A percentile compares a stretch with the other conserved stretches of the same genome.
These are phyloP conservation scores for Agonopterix subpropinquella DNA, from an alignment of 2,888 invertebrate species.

Conservation along the genomic window DNA sequence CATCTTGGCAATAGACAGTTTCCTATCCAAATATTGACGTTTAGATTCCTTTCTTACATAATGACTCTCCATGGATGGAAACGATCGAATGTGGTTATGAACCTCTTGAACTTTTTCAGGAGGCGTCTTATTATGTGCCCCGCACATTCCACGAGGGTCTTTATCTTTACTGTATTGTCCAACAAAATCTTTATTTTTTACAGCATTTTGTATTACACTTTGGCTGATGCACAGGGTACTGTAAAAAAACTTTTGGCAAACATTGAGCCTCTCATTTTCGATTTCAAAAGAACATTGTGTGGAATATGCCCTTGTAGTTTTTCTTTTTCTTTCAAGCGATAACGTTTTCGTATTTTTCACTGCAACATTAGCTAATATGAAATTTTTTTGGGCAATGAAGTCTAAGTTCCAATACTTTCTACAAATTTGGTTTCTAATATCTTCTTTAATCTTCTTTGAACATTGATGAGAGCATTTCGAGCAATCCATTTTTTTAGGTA, in stretches of 20 bases:
- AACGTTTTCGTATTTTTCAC: background rate
- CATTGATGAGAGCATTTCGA: too few relatives aligned
- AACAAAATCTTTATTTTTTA: conserved; percentile 1
- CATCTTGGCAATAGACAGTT: conserved; percentile 1
- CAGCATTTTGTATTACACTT: conserved; percentile 3
- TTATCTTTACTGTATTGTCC: background rate
- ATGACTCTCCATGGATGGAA: conserved; percentile 5
- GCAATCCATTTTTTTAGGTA: too few relatives aligned
- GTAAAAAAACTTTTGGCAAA: conserved; percentile 5
- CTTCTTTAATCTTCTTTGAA: too few relatives aligned
- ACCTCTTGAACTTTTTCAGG: conserved; percentile 1
- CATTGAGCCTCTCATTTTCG: background rate
- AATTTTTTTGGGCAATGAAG: background rate
- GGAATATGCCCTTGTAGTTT: background rate
- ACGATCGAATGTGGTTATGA: conserved; percentile 1
- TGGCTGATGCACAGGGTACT: background rate
- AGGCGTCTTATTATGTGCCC: conserved; percentile 2
- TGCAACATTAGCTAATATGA: background rate
- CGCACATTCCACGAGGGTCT: conserved; percentile 1
- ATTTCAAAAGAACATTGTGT: conserved; percentile 3
- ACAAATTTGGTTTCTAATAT: too few relatives aligned
- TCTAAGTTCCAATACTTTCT: conserved; percentile 7
- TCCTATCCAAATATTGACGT: conserved; percentile 2
- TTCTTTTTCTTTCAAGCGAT: background rate
- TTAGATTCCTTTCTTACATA: conserved; percentile 2